These are phyloP conservation scores for Lapara coniferarum DNA, from an alignment of 2,888 invertebrate species.

Conservation along the genomic window DNA sequence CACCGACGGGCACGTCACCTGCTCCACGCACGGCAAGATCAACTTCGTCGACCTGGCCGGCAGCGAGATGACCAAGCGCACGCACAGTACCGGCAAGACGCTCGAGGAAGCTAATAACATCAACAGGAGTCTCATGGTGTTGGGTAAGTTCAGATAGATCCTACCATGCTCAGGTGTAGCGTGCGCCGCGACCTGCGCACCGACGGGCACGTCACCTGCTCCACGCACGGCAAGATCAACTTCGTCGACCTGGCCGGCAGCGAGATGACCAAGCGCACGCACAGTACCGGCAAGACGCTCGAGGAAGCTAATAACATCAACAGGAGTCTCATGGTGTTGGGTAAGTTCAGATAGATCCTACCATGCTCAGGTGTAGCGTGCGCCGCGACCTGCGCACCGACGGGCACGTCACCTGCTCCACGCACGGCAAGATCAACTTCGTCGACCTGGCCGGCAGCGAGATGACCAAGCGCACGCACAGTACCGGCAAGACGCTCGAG, in stretches of 20 bases:
- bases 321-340: slow-evolving; percentile 96
- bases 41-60: slow-evolving; percentile 98
- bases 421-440: slow-evolving; percentile 97
- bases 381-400: slow-evolving; percentile 92
- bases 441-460: slow-evolving; percentile 98
- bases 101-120: slow-evolving; percentile 98
- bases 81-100: slow-evolving; percentile 93
- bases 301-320: slow-evolving; percentile 98
- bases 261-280: slow-evolving; percentile 96
- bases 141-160: slow-evolving; percentile 84
- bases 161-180: slow-evolving; percentile 53
- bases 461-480: slow-evolving; percentile 95
- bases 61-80: slow-evolving; percentile 98
- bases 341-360: too few relatives aligned
- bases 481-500: slow-evolving; percentile 93
- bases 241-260: slow-evolving; percentile 98
- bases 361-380: too few relatives aligned
- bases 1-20: slow-evolving; percentile 91
- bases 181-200: slow-evolving; percentile 93
- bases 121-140: slow-evolving; percentile 96
- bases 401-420: slow-evolving; percentile 92
- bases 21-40: slow-evolving; percentile 96
- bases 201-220: slow-evolving; percentile 92
- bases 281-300: slow-evolving; percentile 93
- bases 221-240: slow-evolving; percentile 96